phyloP scores from a whole-genome alignment of 2,113 vertebrate species.

The Oreocharis arfaki region DNA sequence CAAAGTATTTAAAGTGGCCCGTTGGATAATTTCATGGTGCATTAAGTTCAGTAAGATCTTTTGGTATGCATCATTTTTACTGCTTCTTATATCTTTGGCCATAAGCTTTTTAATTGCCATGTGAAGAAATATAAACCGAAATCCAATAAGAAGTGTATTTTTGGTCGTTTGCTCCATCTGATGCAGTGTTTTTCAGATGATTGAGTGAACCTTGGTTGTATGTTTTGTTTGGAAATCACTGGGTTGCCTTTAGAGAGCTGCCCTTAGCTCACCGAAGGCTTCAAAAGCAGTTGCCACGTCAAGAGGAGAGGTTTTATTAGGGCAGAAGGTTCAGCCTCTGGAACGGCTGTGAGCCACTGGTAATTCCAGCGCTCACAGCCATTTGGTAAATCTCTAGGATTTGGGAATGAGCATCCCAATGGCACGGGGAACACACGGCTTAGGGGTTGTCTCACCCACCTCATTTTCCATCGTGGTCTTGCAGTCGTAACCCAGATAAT shows the following conservation, averaged over 20 bases:
- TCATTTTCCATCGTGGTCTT: neutral
- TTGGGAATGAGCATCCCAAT: neutral
- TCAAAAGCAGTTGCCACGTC: accelerated
- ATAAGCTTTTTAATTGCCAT: constrained; percentile 63
- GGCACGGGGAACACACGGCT: accelerated
- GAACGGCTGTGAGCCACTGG: neutral
- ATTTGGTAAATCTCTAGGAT: neutral
- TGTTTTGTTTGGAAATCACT: neutral
- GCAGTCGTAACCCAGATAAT: accelerated
- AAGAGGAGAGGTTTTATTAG: neutral
- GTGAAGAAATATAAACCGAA: neutral
- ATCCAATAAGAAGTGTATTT: neutral
- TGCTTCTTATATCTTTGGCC: constrained; percentile 52
- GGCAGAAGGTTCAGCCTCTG: neutral
- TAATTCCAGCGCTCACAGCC: accelerated
- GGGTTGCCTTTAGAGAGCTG: accelerated
- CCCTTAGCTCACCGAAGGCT: neutral
- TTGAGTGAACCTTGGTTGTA: accelerated
- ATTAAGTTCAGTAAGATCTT: constrained; percentile 58
- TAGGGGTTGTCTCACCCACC: accelerated
- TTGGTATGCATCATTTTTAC: constrained; percentile 60
- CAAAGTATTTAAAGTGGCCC: constrained; percentile 40
- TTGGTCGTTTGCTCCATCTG: neutral
- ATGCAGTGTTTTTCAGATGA: neutral
- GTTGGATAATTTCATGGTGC: constrained; percentile 65